A percentile compares a stretch with the other conserved stretches of the same genome.
phyloP scores from a whole-genome alignment of 2,797 vertebrate species.

The Acropternis orthonyx region DNA sequence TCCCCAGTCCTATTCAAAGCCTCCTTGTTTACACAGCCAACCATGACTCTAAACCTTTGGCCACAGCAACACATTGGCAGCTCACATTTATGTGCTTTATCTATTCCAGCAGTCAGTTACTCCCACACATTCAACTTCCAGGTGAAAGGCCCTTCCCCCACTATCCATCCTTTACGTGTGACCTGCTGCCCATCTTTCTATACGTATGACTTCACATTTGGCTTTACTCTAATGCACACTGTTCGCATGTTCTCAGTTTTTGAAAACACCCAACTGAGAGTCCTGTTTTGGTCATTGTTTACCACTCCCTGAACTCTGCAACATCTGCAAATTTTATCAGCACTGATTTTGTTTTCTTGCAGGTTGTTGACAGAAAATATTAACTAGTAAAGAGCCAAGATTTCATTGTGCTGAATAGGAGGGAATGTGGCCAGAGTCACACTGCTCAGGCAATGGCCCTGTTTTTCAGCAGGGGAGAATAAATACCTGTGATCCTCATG shows the following conservation, averaged over 20 bases:
- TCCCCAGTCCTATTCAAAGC: background rate
- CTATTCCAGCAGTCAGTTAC: slow-evolving; percentile 4
- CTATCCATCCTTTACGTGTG: background rate
- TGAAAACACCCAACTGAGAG: slow-evolving; percentile 65
- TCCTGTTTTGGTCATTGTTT: slow-evolving; percentile 65
- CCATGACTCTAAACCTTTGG: slow-evolving; percentile 42
- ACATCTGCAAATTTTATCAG: slow-evolving; percentile 70
- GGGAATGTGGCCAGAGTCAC: slow-evolving; percentile 39
- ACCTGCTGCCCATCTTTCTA: background rate
- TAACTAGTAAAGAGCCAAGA: slow-evolving; percentile 60
- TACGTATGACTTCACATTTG: slow-evolving; percentile 62
- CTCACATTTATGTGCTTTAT: background rate
- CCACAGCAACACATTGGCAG: slow-evolving; percentile 7
- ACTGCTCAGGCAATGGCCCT: slow-evolving; percentile 45
- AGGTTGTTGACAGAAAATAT: slow-evolving; percentile 67
- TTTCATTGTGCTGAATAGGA: slow-evolving; percentile 47
- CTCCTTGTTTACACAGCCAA: slow-evolving; percentile 32
- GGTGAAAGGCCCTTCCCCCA: slow-evolving; percentile 28
- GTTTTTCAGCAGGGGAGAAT: slow-evolving; percentile 38
- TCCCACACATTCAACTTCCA: slow-evolving; percentile 17
- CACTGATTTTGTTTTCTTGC: slow-evolving; percentile 53
- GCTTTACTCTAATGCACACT: slow-evolving; percentile 34
- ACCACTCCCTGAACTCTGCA: slow-evolving; percentile 66
- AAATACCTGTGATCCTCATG: slow-evolving; percentile 40
- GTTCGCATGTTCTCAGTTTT: slow-evolving; percentile 39